Evolutionary conservation across 1,140 invertebrate species (phyloP), one percentile per base, ranked within the genome.

Genomic region (Nasonia vitripennis): DNA sequence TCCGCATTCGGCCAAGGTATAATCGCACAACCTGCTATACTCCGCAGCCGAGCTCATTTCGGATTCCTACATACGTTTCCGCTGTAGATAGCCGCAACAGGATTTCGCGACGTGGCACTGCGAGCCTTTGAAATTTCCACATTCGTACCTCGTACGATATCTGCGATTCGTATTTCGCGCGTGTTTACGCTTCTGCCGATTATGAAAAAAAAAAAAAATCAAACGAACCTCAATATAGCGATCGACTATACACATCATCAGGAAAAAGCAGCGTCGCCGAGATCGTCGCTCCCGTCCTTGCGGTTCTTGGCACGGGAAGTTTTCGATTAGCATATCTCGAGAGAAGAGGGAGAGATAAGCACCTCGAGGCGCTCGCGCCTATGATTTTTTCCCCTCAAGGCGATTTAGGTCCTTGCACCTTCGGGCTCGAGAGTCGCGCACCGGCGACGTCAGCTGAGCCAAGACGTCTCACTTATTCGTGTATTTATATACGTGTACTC

Each of bases 1-100:
- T 45, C 89, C 90, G 20, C 92, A 93, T 86, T 88, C 91, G 83
- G 90, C 92, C 90, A 94, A 93, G 89, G 92, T 93, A 27, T 27
- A 83, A 89, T 67, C 70, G 27, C 84, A 83, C 80, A 82, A 86
- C 55, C 55, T 62, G 86, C 87, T 87, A 27, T 27, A 83, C 83
- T 88, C 34, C 27, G 27, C 1, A 27, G 27, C 34, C 37, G 71
- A n/a, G 23, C 70, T 71, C 70, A 71, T 71, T 71, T 71, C 31
- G 55, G 23, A 31, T 71, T 71, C 70, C 34, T 34, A 31, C 70
- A 27, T 27, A 12, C 37, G 73, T 5, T 75, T 75, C 37, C 37
- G 73, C 31, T 75, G 31, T 45, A 71, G 68, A 71, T 71, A 71
- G 23, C 68, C 6, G 23, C 23, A 71, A 71, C 68, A 31, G 31